A percentile compares a stretch with the other conserved stretches of the same genome.
These are phyloP conservation scores for Drosophila albomicans DNA, from an alignment of 1,140 invertebrate species.

Conservation along the genomic window DNA sequence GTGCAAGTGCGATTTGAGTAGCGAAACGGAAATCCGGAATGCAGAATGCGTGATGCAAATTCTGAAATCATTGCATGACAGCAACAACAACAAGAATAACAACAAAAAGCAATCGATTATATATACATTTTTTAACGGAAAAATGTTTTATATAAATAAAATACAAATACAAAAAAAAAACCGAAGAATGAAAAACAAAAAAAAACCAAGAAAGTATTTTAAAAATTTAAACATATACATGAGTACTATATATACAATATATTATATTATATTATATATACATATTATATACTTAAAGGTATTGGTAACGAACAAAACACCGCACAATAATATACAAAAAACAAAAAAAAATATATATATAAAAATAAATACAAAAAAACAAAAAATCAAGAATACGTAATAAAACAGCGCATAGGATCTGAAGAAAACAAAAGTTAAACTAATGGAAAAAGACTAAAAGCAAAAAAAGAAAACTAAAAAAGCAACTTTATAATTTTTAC, in stretches of 20 bases:
- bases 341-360: slow-evolving; percentile 24
- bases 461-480: slow-evolving; percentile 29
- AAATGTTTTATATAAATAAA: slow-evolving; percentile 79
- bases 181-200: slow-evolving; percentile 12
- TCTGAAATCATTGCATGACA: slow-evolving; percentile 44
- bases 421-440: slow-evolving; percentile 56
- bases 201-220: slow-evolving; percentile 80
- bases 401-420: slow-evolving; percentile 43
- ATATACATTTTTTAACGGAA: slow-evolving; percentile 76
- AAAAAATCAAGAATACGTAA: slow-evolving; percentile 64
- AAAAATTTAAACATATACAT: slow-evolving; percentile 83
- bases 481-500: slow-evolving; percentile 82
- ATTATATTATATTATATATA: slow-evolving; percentile 73
- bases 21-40: slow-evolving; percentile 20
- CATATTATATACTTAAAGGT: slow-evolving; percentile 76
- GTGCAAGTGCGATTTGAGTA: slow-evolving; percentile 33
- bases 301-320: slow-evolving; percentile 83
- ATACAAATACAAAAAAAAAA: slow-evolving; percentile 28
- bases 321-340: slow-evolving; percentile 82
- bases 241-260: slow-evolving; percentile 73
- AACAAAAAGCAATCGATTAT: slow-evolving; percentile 81
- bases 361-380: slow-evolving; percentile 41
- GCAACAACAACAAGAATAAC: slow-evolving; percentile 45
- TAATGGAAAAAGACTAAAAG: slow-evolving; percentile 70
- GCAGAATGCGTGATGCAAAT: slow-evolving; percentile 35